Conservation (phyloP, 2,113 vertebrate species). For the Chroicocephalus ridibundus region DNA sequence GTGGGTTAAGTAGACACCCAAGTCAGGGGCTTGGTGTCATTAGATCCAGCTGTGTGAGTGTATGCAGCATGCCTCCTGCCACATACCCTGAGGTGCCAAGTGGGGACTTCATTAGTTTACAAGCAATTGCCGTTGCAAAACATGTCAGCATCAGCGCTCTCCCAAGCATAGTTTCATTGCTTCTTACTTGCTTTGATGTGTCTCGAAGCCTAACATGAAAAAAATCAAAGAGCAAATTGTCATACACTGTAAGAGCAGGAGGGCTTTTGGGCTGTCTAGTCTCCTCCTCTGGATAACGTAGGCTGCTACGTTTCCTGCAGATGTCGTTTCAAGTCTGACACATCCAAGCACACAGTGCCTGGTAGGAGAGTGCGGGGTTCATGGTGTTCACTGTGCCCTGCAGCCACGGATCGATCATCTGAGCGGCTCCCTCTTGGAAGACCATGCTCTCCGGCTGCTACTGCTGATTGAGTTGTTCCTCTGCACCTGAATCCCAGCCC, state of each 20-base stretch:
- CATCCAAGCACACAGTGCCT: accelerated
- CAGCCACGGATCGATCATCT: accelerated
- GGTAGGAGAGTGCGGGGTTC: background rate
- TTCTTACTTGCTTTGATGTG: background rate
- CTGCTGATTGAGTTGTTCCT: accelerated
- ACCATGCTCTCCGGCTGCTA: accelerated
- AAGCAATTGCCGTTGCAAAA: background rate
- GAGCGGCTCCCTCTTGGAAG: accelerated
- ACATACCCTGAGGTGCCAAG: background rate
- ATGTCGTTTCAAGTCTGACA: background rate
- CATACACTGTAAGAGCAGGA: background rate
- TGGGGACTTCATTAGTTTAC: background rate
- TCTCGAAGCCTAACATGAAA: background rate
- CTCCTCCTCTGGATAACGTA: background rate
- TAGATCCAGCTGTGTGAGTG: background rate
- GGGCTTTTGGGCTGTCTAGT: background rate
- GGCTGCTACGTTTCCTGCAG: background rate
- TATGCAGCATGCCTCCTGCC: background rate
- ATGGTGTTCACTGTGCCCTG: too few species aligned
- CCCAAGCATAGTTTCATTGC: background rate
- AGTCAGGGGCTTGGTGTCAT: background rate
- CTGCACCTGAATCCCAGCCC: background rate
- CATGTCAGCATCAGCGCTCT: accelerated
- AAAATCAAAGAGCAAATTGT: background rate
- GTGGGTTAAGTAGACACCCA: accelerated